Base-by-base conservation (phyloP, 2,888 invertebrate genomes). In the Himalopsyche japonica region DNA sequence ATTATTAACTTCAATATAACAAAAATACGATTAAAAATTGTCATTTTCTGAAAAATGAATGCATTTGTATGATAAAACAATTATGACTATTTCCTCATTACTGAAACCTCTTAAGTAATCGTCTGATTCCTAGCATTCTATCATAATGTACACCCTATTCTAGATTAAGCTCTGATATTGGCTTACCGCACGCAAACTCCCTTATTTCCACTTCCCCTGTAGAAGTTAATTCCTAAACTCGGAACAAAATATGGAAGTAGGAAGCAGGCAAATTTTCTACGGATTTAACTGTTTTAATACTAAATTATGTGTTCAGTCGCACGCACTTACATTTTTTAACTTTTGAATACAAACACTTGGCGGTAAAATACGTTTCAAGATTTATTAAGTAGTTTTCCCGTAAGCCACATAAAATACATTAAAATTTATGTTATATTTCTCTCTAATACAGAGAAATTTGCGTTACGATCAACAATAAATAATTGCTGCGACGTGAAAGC, bases 221-320 rank as follows among this genome's bases (percentile, higher is more conserved):
- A 70, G 27, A 70, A 70, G 70, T 70, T 70, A 70, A 70, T 70
- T 70, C 70, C 70, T 70, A 70, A 64, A 70, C 27, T 70, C 27
- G 70, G 49, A 27, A 27, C 24, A 30, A 27, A 70, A 70, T 70
- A 30, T 70, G 24, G 70, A 70, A 70, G 70, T 27, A 70, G 70
- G 70, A 70, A 70, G 70, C 70, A 27, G 27, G 70, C 27, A 27
- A 70, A 70, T 27, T 70, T 70, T 70, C 70, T 70, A 70, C 70
- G 70, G 70, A 70, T 70, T 70, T 70, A 70, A 70, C 70, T 70
- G 70, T 70, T 70, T 70, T 70, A 70, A 70, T 70, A 70, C 70
- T 70, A 70, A 70, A 70, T 70, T 70, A 70, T 70, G 70, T 70
- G 27, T 70, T 27, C 27, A 30, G 70, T 70, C 70, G 20, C 70